Conservation (phyloP, 2,888 invertebrate species). For the Noctuana brunneofusca region DNA sequence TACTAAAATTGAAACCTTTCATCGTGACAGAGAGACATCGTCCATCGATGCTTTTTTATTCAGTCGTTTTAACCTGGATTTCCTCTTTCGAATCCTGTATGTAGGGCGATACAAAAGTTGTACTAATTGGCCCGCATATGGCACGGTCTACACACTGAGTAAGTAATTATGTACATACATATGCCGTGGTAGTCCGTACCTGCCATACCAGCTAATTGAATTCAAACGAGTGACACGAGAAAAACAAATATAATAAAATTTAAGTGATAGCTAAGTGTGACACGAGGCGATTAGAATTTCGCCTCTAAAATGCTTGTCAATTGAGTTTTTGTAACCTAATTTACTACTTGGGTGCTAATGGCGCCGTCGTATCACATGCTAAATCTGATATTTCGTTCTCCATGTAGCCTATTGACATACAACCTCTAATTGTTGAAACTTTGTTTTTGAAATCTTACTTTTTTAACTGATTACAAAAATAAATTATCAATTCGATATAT, state of each 20-base stretch:
- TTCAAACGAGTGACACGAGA: constrained; percentile 17
- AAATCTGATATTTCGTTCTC: too few relatives aligned
- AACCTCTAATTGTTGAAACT: too few relatives aligned
- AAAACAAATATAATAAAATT: constrained; percentile 21
- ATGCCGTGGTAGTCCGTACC: neutral
- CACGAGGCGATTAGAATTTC: constrained; percentile 22
- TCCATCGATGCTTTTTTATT: constrained; percentile 14
- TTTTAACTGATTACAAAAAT: too few relatives aligned
- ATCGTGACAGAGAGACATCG: constrained; percentile 1
- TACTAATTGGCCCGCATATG: constrained; percentile 21
- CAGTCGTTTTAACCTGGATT: constrained; percentile 24
- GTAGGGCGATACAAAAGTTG: neutral
- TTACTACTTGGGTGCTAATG: constrained; percentile 8
- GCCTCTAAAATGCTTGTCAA: constrained; percentile 21
- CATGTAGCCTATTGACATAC: too few relatives aligned
- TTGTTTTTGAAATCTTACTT: too few relatives aligned
- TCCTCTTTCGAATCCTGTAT: constrained; percentile 18
- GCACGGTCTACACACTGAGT: neutral
- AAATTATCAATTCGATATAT: too few relatives aligned
- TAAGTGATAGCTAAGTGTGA: constrained; percentile 11
- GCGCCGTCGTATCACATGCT: too few relatives aligned
- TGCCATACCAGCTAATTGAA: constrained; percentile 11
- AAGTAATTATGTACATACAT: neutral
- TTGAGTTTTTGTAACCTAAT: constrained; percentile 26
- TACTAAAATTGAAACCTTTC: constrained; percentile 21